Percentiles rank a stretch among this genome's conserved stretches.
Conservation (phyloP, 2,888 invertebrate genomes). For the Xanthostigma xanthostigma region DNA sequence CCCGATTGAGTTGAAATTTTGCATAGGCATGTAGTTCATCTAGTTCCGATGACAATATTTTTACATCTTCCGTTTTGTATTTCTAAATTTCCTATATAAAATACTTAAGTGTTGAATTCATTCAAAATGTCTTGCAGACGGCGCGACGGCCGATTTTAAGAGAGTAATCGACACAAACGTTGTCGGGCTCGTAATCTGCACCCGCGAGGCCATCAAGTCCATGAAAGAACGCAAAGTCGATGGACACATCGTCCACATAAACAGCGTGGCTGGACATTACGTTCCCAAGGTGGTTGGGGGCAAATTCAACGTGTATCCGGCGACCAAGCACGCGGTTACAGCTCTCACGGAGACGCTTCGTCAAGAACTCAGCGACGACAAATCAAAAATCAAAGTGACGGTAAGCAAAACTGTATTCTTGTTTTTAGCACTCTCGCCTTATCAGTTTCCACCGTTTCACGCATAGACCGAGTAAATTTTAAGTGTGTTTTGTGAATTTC, state of each 20-base stretch:
- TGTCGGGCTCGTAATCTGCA: constrained; percentile 8
- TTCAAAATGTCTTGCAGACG: neutral
- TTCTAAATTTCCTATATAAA: no score
- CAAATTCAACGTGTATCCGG: constrained; percentile 2
- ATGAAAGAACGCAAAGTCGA: constrained; percentile 12
- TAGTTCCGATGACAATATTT: no score
- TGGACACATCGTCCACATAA: constrained; percentile 15
- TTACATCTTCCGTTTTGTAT: no score
- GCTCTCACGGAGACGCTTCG: constrained; percentile 3
- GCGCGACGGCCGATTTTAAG: neutral
- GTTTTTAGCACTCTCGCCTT: no score
- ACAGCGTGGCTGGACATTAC: constrained; percentile 10
- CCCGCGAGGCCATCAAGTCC: constrained; percentile 11
- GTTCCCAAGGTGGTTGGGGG: constrained; percentile 1
- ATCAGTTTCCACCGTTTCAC: no score
- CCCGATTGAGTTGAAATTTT: no score
- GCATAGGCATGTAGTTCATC: no score
- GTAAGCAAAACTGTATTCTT: neutral
- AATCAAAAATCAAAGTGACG: constrained; percentile 1
- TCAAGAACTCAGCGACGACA: constrained; percentile 4
- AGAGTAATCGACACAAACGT: constrained; percentile 13
- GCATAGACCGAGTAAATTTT: no score
- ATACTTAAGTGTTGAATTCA: no score
- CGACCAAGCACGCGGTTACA: constrained; percentile 4
- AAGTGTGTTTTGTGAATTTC: no score